Percentiles rank a stretch among this genome's conserved stretches.
Conservation (phyloP, 2,888 invertebrate genomes). For the Morinoia aosen region DNA sequence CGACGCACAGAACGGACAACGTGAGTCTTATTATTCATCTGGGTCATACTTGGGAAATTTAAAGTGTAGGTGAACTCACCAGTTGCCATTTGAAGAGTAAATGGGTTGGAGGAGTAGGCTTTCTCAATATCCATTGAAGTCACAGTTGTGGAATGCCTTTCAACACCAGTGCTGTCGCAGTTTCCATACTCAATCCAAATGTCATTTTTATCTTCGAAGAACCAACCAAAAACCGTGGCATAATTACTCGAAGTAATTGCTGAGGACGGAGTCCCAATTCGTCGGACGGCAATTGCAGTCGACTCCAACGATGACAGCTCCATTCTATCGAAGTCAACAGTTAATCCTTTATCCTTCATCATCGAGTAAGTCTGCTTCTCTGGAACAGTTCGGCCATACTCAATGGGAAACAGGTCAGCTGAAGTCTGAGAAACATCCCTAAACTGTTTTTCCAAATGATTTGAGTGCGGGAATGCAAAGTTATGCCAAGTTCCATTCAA, state of each 20-base stretch:
- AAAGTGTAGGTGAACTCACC: background rate
- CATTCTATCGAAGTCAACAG: slow-evolving; percentile 37
- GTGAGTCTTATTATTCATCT: slow-evolving; percentile 28
- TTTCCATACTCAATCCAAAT: slow-evolving; percentile 37
- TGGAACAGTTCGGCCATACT: background rate
- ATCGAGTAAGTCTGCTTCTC: background rate
- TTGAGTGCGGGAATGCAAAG: slow-evolving; percentile 20
- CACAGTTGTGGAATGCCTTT: background rate
- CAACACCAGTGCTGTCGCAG: background rate
- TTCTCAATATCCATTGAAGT: slow-evolving; percentile 21
- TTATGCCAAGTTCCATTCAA: slow-evolving; percentile 44
- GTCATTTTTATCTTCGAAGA: background rate
- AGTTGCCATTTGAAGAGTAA: background rate
- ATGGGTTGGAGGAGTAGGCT: background rate
- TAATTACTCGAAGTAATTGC: background rate
- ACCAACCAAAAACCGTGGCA: slow-evolving; percentile 39
- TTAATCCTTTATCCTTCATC: slow-evolving; percentile 26
- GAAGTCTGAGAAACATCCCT: background rate
- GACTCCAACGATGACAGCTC: background rate
- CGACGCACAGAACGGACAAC: slow-evolving; percentile 38
- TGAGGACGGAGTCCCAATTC: slow-evolving; percentile 13
- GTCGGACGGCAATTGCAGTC: background rate
- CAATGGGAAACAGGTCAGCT: background rate
- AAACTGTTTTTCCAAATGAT: slow-evolving; percentile 14
- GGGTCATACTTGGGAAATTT: slow-evolving; percentile 11